Percentiles rank a stretch among this genome's conserved stretches.
These are phyloP conservation scores for Sus cebifrons DNA, from an alignment of 2,797 vertebrate species.

Conservation along the genomic window DNA sequence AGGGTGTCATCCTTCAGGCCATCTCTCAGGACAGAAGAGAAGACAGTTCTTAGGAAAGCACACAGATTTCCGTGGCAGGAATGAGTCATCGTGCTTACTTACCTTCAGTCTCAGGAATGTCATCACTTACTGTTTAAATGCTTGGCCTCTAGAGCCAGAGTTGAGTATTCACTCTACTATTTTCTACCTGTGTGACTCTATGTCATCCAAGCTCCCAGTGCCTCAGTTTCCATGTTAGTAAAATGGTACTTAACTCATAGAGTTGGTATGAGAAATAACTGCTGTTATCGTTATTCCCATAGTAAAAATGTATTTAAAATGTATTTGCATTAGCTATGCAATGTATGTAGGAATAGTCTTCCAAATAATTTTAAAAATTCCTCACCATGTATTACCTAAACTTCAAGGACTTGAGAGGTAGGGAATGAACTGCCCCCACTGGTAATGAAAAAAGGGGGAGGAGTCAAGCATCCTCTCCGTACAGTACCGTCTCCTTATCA, in stretches of 20 bases:
- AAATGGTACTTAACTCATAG: background rate
- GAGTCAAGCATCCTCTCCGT: too few relatives aligned
- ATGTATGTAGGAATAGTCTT: background rate
- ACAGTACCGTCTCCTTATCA: background rate
- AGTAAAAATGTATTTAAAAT: conserved; percentile 16
- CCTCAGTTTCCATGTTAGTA: conserved; percentile 21
- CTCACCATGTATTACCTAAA: background rate
- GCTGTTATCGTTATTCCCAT: background rate
- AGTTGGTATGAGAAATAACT: background rate
- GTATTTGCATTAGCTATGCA: background rate
- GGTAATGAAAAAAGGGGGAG: background rate
- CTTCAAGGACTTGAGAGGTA: background rate
- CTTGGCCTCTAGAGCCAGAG: background rate
- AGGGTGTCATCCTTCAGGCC: background rate
- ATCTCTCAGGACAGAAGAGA: background rate
- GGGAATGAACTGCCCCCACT: background rate
- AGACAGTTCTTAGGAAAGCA: background rate
- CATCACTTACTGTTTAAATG: background rate
- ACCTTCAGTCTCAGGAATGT: background rate
- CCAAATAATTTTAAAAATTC: background rate
- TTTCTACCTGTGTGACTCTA: background rate
- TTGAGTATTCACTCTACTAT: background rate
- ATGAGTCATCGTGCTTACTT: background rate
- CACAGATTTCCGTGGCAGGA: background rate
- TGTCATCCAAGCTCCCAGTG: background rate